Evolutionary conservation across 64 coral and sea anemone genomes (phyloP), one percentile per base, ranked within the genome.

Genomic region (Porites lutea): DNA sequence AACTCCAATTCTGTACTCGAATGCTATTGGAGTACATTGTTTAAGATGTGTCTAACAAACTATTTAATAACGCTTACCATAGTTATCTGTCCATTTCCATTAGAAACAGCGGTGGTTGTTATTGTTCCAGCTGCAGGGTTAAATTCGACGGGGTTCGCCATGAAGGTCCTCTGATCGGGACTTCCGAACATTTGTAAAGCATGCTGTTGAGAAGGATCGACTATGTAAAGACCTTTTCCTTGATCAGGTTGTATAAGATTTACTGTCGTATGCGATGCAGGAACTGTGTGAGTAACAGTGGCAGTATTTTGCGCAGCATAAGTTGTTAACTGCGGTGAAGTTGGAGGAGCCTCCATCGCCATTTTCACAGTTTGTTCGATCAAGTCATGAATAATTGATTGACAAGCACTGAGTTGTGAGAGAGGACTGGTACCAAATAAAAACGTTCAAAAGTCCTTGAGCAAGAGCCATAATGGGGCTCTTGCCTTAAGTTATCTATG

Each of bases 321-420:
- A 88, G 86, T 99, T 58, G 87, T 97, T 61, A 99, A 70, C 88
- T 99, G 97, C 72, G 97, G 97, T 47, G 97, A 96, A 92, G 91
- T 96, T 91, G 94, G 94, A 76, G 97, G 82, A 13, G 94, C 94
- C 79, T 97, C 95, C 95, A 93, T 99, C 97, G 94, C 97, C 97
- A 99, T 98, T 88, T 94, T 97, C 75, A 48, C 14, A 84, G 62
- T 67, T 84, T 94, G 77, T 91, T 88, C 92, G 80, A 79, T 88
- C 60, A 54, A 68, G 88, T 97, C 78, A 97, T 97, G 78, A 97
- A 97, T 97, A 97, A 94, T 97, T 97, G 95, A 97, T 97, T 97
- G 80, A 77, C 81, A 91, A 63, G 52, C 58, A 67, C 20, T 79
- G 52, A 87, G 15, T 6, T 88, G 3, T 66, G 61, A 55, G 52